Evolutionary conservation across 2,797 vertebrate genomes (phyloP).

Genomic region (Sylvilagus floridanus): DNA sequence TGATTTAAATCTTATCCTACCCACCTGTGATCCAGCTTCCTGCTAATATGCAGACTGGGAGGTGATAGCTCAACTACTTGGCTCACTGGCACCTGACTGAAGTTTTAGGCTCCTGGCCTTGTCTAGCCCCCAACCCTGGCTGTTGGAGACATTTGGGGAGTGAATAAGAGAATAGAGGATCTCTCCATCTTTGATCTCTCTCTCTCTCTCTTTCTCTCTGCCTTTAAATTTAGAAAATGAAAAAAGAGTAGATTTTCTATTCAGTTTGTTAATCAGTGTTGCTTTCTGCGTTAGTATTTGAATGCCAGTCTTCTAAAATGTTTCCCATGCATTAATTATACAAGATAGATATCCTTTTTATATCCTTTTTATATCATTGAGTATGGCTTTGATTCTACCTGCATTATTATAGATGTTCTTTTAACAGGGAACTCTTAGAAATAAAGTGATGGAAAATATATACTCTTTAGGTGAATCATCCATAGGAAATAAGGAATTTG

Average conservation of each 20-base stretch:
- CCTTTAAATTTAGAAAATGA: background rate
- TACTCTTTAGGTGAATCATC: background rate
- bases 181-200: too few relatives aligned
- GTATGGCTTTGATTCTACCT: background rate
- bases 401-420: background rate
- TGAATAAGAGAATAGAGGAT: too few relatives aligned
- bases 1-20: too few relatives aligned
- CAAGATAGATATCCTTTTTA: background rate
- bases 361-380: background rate
- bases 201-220: too few relatives aligned
- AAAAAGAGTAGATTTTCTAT: background rate
- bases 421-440: background rate
- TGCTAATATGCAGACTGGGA: too few relatives aligned
- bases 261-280: background rate
- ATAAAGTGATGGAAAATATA: background rate
- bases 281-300: conserved; percentile 3
- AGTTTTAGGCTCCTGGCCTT: too few relatives aligned
- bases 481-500: background rate
- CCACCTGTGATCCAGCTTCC: too few relatives aligned
- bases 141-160: too few relatives aligned
- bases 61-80: too few relatives aligned
- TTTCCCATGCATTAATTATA: background rate
- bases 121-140: too few relatives aligned
- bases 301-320: conserved; percentile 6
- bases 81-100: too few relatives aligned